Conservation (phyloP, 2,888 invertebrate species). For the Osmoderma eremita region DNA sequence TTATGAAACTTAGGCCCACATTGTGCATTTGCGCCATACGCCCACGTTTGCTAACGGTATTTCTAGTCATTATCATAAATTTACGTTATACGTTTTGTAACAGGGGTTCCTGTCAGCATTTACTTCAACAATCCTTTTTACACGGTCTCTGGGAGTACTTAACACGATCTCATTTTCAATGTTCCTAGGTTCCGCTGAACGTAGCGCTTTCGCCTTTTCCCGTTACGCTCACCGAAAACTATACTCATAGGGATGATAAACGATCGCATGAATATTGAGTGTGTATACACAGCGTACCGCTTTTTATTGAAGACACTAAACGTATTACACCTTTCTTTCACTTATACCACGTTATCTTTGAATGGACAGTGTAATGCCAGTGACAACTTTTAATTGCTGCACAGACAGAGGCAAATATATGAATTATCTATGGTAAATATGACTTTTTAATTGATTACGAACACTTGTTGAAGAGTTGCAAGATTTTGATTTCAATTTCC, state of each 20-base stretch:
- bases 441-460: too few species aligned
- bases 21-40: slow-evolving; percentile 8
- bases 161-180: slow-evolving; percentile 14
- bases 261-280: too few species aligned
- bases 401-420: too few species aligned
- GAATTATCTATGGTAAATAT: too few species aligned
- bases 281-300: too few species aligned
- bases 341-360: too few species aligned
- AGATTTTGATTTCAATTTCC: too few species aligned
- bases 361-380: too few species aligned
- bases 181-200: slow-evolving; percentile 1
- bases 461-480: too few species aligned
- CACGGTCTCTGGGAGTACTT: slow-evolving; percentile 29
- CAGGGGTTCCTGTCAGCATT: slow-evolving; percentile 14
- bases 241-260: not conserved
- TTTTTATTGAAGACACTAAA: too few species aligned
- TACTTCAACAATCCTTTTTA: slow-evolving; percentile 28
- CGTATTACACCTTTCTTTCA: too few species aligned
- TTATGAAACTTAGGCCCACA: not conserved
- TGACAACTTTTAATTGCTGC: too few species aligned
- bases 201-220: not conserved
- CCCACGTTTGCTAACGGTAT: not conserved
- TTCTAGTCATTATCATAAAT: slow-evolving; percentile 16
- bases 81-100: slow-evolving; percentile 26
- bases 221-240: not conserved